These are phyloP conservation scores for Drosophila koepferae DNA, from an alignment of 2,888 invertebrate genomes.

Conservation along the genomic window DNA sequence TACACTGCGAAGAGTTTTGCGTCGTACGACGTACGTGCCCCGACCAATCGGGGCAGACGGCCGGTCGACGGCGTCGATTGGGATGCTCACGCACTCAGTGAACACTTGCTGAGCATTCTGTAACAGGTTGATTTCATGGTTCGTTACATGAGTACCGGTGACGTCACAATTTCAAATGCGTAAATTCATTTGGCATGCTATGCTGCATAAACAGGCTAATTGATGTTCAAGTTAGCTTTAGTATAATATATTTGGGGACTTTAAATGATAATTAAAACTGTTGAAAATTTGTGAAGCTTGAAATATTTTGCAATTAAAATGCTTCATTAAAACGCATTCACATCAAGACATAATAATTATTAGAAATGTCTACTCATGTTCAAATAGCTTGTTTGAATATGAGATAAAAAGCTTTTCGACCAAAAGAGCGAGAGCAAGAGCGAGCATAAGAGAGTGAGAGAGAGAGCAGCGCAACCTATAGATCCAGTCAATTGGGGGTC, in stretches of 20 bases:
- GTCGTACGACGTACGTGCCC: neutral
- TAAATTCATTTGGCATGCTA: neutral
- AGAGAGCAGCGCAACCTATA: conserved; percentile 23
- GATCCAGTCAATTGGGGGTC: conserved; percentile 26
- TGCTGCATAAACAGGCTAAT: neutral
- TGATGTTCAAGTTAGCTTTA: neutral
- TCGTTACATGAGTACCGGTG: conserved; percentile 14
- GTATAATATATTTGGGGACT: neutral
- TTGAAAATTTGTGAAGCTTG: neutral
- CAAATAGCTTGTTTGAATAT: neutral
- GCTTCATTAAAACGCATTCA: neutral
- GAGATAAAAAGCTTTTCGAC: conserved; percentile 3
- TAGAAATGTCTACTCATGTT: conserved; percentile 4
- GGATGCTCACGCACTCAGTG: conserved; percentile 17
- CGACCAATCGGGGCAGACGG: conserved; percentile 4
- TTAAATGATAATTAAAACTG: neutral
- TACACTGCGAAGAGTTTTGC: conserved; percentile 45
- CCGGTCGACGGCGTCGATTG: conserved; percentile 14
- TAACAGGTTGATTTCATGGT: conserved; percentile 35
- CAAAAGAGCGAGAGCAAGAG: neutral
- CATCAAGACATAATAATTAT: neutral
- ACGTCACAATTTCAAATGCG: conserved; percentile 38
- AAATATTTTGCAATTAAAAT: conserved; percentile 2
- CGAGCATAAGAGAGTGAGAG: neutral
- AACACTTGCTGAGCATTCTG: conserved; percentile 18